Percentiles rank a stretch among this genome's conserved stretches.
Conservation (phyloP, 2,797 vertebrate genomes). For the Scleropages formosus region DNA sequence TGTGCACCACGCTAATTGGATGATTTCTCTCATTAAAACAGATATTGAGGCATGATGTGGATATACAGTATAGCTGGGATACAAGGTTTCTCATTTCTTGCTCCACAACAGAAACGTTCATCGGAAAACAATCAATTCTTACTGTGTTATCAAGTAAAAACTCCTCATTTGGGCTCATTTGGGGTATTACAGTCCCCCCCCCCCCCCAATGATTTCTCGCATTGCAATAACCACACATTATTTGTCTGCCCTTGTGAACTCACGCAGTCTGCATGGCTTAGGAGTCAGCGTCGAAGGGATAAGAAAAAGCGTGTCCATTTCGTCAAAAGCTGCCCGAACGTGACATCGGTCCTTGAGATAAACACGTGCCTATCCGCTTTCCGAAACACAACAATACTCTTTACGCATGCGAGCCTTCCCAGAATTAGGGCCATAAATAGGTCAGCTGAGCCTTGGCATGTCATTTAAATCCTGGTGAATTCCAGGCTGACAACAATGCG, state of each 20-base stretch:
- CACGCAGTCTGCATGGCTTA: no score
- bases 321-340: not conserved
- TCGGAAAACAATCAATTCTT: not conserved
- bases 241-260: not conserved
- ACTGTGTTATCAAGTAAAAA: not conserved
- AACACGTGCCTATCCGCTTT: not conserved
- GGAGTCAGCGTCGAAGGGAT: not conserved
- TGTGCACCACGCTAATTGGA: not conserved
- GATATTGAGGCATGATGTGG: not conserved
- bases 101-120: slow-evolving; percentile 13
- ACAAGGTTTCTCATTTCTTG: no score
- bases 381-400: slow-evolving; percentile 7
- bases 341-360: slow-evolving; percentile 2
- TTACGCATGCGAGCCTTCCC: slow-evolving; percentile 3
- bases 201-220: not conserved
- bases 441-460: slow-evolving; percentile 1
- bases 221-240: not conserved
- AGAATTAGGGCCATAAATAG: slow-evolving; percentile 13
- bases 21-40: not conserved
- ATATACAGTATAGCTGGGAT: no score
- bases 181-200: no score
- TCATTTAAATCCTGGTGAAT: slow-evolving; percentile 18
- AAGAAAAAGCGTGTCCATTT: not conserved
- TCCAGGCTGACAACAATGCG: slow-evolving; percentile 13
- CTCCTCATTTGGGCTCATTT: not conserved